Percentiles rank a stretch among this genome's conserved stretches.
These are phyloP conservation scores for Vireo griseus DNA, from an alignment of 2,797 vertebrate genomes.

Conservation along the genomic window DNA sequence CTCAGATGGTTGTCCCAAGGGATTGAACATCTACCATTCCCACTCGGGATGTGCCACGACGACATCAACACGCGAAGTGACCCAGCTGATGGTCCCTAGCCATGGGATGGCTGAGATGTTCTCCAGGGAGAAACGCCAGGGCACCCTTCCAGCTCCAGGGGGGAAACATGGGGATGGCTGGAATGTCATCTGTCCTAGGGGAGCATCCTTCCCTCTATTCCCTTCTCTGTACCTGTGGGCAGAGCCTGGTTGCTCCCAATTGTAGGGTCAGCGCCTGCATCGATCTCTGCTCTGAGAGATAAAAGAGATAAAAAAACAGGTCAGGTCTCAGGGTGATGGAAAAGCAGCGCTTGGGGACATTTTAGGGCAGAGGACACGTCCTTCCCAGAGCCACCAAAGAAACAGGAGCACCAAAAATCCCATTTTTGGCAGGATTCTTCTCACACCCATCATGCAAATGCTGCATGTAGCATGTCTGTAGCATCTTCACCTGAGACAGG, in stretches of 20 bases:
- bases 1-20: neutral
- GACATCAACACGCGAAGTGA: neutral
- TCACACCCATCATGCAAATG: fast-evolving
- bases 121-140: neutral
- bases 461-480: neutral
- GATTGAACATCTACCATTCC: neutral
- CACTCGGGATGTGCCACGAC: fast-evolving
- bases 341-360: neutral
- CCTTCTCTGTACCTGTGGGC: neutral
- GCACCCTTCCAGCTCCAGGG: neutral
- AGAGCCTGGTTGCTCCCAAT: neutral
- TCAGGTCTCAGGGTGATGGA: neutral
- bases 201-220: neutral
- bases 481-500: neutral
- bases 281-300: neutral
- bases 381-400: neutral
- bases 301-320: neutral
- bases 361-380: neutral
- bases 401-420: neutral
- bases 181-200: neutral
- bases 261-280: neutral
- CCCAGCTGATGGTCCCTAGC: neutral
- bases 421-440: neutral
- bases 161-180: neutral
- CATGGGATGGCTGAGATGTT: neutral